Percentiles rank a stretch among this genome's conserved stretches.
phyloP scores from a whole-genome alignment of 2,888 invertebrate species.

The Punctoribates punctum region DNA sequence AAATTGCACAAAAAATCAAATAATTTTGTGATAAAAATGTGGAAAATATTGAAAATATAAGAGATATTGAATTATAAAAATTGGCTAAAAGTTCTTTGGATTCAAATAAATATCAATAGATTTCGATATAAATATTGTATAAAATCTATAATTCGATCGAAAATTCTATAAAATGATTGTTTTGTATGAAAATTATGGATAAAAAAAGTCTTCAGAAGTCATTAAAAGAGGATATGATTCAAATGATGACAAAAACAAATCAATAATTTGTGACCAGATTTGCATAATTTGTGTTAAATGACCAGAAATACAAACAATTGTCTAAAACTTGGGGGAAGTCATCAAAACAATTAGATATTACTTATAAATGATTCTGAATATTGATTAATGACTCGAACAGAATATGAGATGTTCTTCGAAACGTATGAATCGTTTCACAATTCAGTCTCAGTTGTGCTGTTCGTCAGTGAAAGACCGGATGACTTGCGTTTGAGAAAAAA shows the following conservation, averaged over 20 bases:
- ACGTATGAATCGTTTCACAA: neutral
- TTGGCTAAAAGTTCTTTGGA: constrained; percentile 3
- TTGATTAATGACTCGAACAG: neutral
- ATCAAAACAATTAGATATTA: neutral
- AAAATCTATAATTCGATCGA: neutral
- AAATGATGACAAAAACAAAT: neutral
- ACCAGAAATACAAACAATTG: neutral
- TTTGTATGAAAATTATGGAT: neutral
- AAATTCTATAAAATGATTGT: neutral
- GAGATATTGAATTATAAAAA: neutral
- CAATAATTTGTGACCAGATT: constrained; percentile 1
- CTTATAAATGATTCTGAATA: neutral
- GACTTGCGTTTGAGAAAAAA: constrained; percentile 63
- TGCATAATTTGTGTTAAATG: neutral
- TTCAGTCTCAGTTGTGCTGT: neutral
- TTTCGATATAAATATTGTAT: neutral
- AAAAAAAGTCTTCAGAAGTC: neutral
- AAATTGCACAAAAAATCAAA: constrained; percentile 3
- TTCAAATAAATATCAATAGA: neutral
- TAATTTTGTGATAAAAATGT: no score
- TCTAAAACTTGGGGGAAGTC: neutral
- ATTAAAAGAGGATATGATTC: neutral
- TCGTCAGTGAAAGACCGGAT: neutral
- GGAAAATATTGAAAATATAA: neutral
- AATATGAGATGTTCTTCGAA: neutral